A percentile compares a stretch with the other conserved stretches of the same genome.
Conservation (phyloP, 2,797 vertebrate species). For the Poeciliopsis paucimaculata region DNA sequence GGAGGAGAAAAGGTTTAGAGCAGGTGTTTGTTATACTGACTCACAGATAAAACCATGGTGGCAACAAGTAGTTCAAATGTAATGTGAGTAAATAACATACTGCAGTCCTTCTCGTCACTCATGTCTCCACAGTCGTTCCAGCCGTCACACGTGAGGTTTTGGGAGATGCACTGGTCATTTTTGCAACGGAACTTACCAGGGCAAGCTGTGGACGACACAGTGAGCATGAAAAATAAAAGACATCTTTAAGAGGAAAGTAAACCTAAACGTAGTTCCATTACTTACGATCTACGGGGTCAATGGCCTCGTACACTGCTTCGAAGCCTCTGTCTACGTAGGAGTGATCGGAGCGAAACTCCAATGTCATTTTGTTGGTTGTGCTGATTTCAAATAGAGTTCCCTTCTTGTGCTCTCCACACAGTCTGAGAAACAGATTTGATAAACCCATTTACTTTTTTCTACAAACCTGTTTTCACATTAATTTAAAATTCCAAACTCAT, state of each 20-base stretch:
- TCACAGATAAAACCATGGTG: background rate
- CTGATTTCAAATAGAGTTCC: slow-evolving; percentile 77
- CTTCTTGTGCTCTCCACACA: slow-evolving; percentile 81
- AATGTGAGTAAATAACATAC: slow-evolving; percentile 68
- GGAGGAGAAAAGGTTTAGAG: background rate
- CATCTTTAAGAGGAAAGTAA: rapidly evolving
- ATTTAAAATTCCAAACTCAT: background rate
- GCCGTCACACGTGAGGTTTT: slow-evolving; percentile 84
- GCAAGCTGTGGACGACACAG: slow-evolving; percentile 81
- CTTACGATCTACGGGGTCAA: slow-evolving; percentile 88
- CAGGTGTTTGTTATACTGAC: background rate
- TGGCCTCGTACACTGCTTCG: slow-evolving; percentile 81
- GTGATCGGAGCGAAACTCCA: slow-evolving; percentile 85
- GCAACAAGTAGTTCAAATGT: background rate
- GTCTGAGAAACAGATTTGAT: slow-evolving; percentile 70
- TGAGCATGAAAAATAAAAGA: background rate
- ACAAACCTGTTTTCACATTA: background rate
- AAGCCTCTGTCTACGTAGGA: slow-evolving; percentile 92
- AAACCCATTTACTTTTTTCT: background rate
- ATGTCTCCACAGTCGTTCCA: slow-evolving; percentile 92
- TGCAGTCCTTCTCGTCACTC: slow-evolving; percentile 86
- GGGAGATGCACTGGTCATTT: slow-evolving; percentile 82
- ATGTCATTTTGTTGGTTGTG: slow-evolving; percentile 74
- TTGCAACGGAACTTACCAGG: slow-evolving; percentile 86
- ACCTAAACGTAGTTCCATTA: slow-evolving; percentile 3